Evolutionary conservation across 2,113 vertebrate genomes (phyloP).

Genomic region (Cynoglossus semilaevis): DNA sequence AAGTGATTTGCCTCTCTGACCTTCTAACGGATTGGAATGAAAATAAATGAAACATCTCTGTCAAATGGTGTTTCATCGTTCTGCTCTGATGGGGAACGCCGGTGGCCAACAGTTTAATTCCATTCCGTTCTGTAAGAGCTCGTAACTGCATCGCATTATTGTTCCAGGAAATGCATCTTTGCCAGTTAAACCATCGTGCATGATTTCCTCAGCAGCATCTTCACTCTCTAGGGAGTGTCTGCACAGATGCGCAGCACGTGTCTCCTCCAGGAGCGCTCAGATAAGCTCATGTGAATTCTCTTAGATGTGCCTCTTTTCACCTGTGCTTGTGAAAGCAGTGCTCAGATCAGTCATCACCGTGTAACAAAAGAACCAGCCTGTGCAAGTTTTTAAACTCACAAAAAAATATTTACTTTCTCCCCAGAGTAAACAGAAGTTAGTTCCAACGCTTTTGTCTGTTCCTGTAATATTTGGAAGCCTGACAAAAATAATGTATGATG

Average conservation of each 20-base stretch:
- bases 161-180: constrained; percentile 66
- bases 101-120: constrained; percentile 67
- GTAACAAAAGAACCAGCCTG: constrained; percentile 57
- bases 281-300: constrained; percentile 66
- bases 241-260: constrained; percentile 58
- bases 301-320: constrained; percentile 55
- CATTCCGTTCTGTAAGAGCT: constrained; percentile 60
- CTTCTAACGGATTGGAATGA: constrained; percentile 33
- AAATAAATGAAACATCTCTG: constrained; percentile 51
- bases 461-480: constrained; percentile 79
- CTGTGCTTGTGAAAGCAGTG: constrained; percentile 41
- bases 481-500: constrained; percentile 77
- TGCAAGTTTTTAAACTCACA: constrained; percentile 65
- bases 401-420: constrained; percentile 68
- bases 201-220: constrained; percentile 54
- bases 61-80: constrained; percentile 62
- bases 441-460: constrained; percentile 67
- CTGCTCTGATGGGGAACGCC: constrained; percentile 36
- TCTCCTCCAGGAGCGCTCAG: constrained; percentile 61
- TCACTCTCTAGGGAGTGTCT: constrained; percentile 44
- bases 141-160: constrained; percentile 60
- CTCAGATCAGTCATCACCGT: constrained; percentile 59
- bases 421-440: constrained; percentile 74
- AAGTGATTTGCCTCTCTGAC: constrained; percentile 31
- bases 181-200: constrained; percentile 68